These are phyloP conservation scores for Eutrigla gurnardus DNA, from an alignment of 2,797 vertebrate genomes.

Conservation along the genomic window DNA sequence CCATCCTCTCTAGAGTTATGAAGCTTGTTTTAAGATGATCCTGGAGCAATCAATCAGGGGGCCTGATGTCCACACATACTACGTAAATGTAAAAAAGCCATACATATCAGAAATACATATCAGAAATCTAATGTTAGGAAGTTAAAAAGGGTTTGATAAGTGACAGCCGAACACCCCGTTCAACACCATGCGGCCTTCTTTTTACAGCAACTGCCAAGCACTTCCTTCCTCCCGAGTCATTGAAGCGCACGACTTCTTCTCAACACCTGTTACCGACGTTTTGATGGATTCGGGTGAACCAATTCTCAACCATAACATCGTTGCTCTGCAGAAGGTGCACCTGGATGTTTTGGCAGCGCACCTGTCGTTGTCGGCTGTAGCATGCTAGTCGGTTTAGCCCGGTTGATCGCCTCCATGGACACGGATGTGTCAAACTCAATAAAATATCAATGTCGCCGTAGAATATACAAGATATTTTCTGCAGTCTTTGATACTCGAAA, in stretches of 20 bases:
- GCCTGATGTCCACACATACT: conserved; percentile 1
- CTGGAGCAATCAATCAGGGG: conserved; percentile 17
- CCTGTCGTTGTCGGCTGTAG: too few relatives aligned
- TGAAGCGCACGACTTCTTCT: background rate
- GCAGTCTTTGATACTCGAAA: too few relatives aligned
- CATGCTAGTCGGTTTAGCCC: too few relatives aligned
- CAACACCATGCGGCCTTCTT: background rate
- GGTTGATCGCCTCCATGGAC: too few relatives aligned
- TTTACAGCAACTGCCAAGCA: conserved; percentile 2
- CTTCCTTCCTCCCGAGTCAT: background rate
- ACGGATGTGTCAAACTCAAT: too few relatives aligned
- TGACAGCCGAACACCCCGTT: background rate
- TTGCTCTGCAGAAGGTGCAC: too few relatives aligned
- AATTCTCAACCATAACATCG: background rate
- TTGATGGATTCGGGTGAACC: too few relatives aligned
- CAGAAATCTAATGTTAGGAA: background rate
- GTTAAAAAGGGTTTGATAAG: conserved; percentile 6
- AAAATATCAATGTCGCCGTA: too few relatives aligned
- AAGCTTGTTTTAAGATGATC: conserved; percentile 28
- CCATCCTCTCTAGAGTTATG: conserved; percentile 36
- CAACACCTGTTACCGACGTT: background rate
- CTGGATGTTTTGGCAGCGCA: too few relatives aligned
- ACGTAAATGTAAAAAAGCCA: conserved; percentile 29
- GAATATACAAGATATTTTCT: too few relatives aligned
- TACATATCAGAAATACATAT: background rate